Evolutionary conservation across 2,888 invertebrate genomes (phyloP), one percentile per base, ranked within the genome.

Genomic region (Amorpha juglandis): DNA sequence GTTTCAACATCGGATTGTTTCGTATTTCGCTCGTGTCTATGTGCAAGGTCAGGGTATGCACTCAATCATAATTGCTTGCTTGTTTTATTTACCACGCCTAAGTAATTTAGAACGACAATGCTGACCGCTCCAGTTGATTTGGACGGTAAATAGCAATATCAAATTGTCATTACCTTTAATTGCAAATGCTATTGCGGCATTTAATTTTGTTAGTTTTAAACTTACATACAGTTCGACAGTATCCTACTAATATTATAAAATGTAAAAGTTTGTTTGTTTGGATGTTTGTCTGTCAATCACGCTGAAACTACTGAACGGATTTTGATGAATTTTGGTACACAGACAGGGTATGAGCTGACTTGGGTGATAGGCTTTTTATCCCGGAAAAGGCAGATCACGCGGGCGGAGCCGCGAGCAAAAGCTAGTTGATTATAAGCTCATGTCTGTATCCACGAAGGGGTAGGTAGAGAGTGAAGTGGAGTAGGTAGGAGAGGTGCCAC

Each of bases 21-120:
- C 71, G 71, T 38, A 38, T 58, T 70, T 71, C 69, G 69, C 68
- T 78, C 78, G 80, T 81, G 80, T 77, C 75, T 80, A 71, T 74
- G 71, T 67, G 68, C 81, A 82, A 83, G 85, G 85, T 78, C 76
- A 74, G 69, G 70, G 73, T 74, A 73, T 78, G 71, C 77, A 79
- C 76, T 78, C 74, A 72, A 76, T 74, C 70, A 71, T 79, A 79
- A 80, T 80, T 78, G 81, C 69, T 67, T 58, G 65, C 71, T 75
- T 74, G 70, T 78, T 65, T 71, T 64, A 70, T 38, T 21, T 16
- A 55, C 48, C 9, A 55, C 21, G 42, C 58, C 42, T 58, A 21
- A 42, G 19, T 58, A 19, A 58, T 65, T 63, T 64, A 48, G 47
- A 63, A 66, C 38, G 27, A 27, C 27, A 27, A 27, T 55, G 47